Evolutionary conservation across 2,113 vertebrate genomes (phyloP).

Genomic region (Paraplagusia blochii): DNA sequence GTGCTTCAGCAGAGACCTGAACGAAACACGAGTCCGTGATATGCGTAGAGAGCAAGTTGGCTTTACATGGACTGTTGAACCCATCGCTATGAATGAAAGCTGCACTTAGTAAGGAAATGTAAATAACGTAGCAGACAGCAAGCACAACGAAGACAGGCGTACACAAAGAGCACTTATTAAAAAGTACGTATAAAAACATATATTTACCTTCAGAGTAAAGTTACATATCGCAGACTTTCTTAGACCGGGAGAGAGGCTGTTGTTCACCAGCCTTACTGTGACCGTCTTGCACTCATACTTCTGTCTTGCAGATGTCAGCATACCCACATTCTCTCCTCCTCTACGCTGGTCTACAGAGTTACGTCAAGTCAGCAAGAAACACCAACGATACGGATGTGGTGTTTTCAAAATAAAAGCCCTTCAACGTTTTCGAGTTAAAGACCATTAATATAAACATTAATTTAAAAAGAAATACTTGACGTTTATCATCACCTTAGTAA

Average conservation of each 20-base stretch:
- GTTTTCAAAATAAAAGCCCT: slow-evolving; percentile 44
- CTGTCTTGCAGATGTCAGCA: slow-evolving; percentile 70
- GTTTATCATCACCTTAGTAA: too few species aligned
- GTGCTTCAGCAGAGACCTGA: too few species aligned
- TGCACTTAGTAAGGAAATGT: too few species aligned
- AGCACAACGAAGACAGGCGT: not conserved
- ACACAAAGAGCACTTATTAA: not conserved
- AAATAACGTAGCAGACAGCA: not conserved
- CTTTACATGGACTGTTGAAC: too few species aligned
- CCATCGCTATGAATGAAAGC: too few species aligned
- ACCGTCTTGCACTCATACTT: slow-evolving; percentile 39
- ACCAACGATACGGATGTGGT: not conserved
- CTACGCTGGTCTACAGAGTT: slow-evolving; percentile 24
- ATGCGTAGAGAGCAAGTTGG: too few species aligned
- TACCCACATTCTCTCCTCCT: slow-evolving; percentile 52
- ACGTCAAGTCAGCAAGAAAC: not conserved
- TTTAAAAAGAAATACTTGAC: too few species aligned
- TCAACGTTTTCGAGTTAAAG: too few species aligned
- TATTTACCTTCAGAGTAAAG: slow-evolving; percentile 48
- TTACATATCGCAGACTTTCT: slow-evolving; percentile 56
- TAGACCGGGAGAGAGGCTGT: slow-evolving; percentile 14
- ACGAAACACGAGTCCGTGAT: too few species aligned
- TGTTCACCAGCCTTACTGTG: slow-evolving; percentile 24
- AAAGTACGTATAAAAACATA: not conserved
- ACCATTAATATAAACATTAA: too few species aligned